Evolutionary conservation across 2,797 vertebrate genomes (phyloP), one percentile per base, ranked within the genome.

Genomic region (Eulemur mongoz): DNA sequence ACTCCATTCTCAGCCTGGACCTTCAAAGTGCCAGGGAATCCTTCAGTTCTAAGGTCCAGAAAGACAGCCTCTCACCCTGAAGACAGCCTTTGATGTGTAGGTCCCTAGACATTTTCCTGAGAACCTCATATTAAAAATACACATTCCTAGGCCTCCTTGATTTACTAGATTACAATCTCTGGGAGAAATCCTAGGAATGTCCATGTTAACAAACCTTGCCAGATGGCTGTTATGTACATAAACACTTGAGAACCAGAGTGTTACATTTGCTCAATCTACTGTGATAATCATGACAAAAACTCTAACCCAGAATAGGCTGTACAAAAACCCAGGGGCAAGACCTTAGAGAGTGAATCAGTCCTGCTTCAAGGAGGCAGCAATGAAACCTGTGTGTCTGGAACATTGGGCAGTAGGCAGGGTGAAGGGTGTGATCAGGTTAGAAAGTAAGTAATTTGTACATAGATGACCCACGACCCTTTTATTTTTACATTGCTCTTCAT

Each of bases 391-490:
- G 3, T 45, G 32, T 30, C 91, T 32, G 54, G 8, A 85, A 22
- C 11, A 40, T 0, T 23, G 18, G 12, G 27, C 1, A 5, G 8
- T 8, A 45, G 54, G n/a, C 17, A n/a, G n/a, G 32, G 23, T 5
- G 7, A 17, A 69, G 72, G 8, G 2, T 7, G 20, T 61, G 57
- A 14, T 32, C 27, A 79, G 76, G 27, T 45, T 38, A 65, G 57
- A 75, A 59, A 48, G 40, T 7, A 70, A 15, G 14, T 1, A 32
- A 22, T 52, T 30, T 27, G 15, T 22, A 20, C 22, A 17, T 0
- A 12, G 35, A 14, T 78, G 43, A 84, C 57, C 22, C 45, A 65
- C 0, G 23, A 32, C 9, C 10, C 63, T 85, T 69, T 69, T 2
- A 13, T 45, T 61, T 52, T 50, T 35, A 18, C 38, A 30, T 73